Evolutionary conservation across 64 coral and sea anemone genomes (phyloP).

Genomic region (Platygyra sinensis): DNA sequence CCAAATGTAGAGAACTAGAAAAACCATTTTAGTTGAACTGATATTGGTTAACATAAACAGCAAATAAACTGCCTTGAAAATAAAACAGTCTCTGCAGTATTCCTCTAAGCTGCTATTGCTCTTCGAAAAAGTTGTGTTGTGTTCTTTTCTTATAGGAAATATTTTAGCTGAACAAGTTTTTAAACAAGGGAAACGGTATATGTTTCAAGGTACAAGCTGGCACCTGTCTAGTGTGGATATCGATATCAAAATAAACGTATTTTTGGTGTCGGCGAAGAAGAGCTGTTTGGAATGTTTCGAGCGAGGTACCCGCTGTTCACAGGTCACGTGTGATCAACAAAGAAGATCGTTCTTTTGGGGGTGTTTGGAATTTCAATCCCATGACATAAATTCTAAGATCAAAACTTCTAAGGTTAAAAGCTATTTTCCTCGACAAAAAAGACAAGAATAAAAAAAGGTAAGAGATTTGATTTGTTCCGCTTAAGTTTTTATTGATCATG

Average conservation of each 20-base stretch:
- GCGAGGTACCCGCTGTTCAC: slow-evolving; percentile 1
- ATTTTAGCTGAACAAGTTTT: too few relatives aligned
- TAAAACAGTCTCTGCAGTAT: too few relatives aligned
- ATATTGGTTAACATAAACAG: too few relatives aligned
- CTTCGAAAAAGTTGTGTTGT: too few relatives aligned
- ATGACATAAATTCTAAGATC: slow-evolving; percentile 31
- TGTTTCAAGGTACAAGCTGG: neutral
- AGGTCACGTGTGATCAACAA: slow-evolving; percentile 13
- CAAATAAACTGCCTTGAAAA: too few relatives aligned
- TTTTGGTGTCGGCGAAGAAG: neutral
- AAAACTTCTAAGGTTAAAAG: neutral
- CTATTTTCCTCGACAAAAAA: slow-evolving; percentile 3
- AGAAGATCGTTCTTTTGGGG: neutral
- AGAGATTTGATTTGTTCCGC: neutral
- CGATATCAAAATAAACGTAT: slow-evolving; percentile 6
- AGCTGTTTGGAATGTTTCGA: slow-evolving; percentile 8
- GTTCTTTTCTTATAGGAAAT: too few relatives aligned
- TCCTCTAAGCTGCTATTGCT: too few relatives aligned
- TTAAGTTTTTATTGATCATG: too few relatives aligned
- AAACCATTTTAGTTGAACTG: too few relatives aligned
- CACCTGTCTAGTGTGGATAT: neutral
- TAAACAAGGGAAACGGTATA: too few relatives aligned
- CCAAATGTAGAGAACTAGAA: too few relatives aligned
- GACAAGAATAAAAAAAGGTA: slow-evolving; percentile 1
- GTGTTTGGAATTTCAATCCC: slow-evolving; percentile 21